Evolutionary conservation across 1,140 invertebrate species (phyloP).

Genomic region (Nixonia krombeini): DNA sequence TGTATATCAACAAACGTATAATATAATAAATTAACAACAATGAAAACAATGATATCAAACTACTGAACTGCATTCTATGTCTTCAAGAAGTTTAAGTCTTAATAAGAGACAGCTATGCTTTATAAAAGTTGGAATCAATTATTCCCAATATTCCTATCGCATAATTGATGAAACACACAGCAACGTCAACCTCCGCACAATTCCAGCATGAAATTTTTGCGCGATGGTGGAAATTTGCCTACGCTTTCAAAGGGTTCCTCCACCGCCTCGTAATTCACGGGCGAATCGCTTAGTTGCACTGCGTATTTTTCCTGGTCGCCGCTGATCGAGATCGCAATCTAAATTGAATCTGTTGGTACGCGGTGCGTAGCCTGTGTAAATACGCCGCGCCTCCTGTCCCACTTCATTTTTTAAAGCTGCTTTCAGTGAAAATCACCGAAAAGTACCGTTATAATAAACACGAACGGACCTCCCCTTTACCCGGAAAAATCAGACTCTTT

Average conservation of each 20-base stretch:
- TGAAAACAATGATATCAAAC: too few relatives aligned
- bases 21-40: too few relatives aligned
- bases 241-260: slow-evolving; percentile 21
- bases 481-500: not conserved
- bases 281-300: slow-evolving; percentile 41
- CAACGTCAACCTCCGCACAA: too few relatives aligned
- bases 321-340: slow-evolving; percentile 62
- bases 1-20: too few relatives aligned
- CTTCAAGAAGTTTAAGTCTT: too few relatives aligned
- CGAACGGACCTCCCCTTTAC: not conserved
- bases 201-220: too few relatives aligned
- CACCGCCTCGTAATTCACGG: slow-evolving; percentile 48
- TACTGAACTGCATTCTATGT: too few relatives aligned
- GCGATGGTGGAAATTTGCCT: not conserved
- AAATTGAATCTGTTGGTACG: slow-evolving; percentile 59
- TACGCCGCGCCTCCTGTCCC: slow-evolving; percentile 38
- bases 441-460: slow-evolving; percentile 46
- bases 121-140: too few relatives aligned
- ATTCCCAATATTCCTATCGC: too few relatives aligned
- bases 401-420: slow-evolving; percentile 57
- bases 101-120: too few relatives aligned
- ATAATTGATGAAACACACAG: too few relatives aligned
- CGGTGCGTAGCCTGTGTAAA: slow-evolving; percentile 53
- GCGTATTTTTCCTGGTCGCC: slow-evolving; percentile 57
- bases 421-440: slow-evolving; percentile 51